A percentile compares a stretch with the other conserved stretches of the same genome.
Conservation (phyloP, 2,113 vertebrate species). For the Corythornis cristatus region DNA sequence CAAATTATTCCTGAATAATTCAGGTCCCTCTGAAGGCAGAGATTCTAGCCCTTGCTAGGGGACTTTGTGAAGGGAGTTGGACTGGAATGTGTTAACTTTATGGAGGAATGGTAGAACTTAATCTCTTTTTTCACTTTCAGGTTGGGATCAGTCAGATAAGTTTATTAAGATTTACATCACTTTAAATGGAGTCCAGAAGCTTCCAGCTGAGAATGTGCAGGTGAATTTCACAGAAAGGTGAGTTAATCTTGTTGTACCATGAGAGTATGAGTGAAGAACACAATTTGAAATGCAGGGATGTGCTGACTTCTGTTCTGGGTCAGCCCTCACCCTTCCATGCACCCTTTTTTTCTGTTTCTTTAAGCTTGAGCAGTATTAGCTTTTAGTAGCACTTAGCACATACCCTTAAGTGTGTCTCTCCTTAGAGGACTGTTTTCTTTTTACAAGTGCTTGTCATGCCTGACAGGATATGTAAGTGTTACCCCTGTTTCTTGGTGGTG, state of each 20-base stretch:
- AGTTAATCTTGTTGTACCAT: conserved; percentile 6
- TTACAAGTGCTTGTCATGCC: neutral
- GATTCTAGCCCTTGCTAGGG: neutral
- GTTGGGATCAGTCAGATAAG: conserved; percentile 97
- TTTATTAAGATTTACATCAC: conserved; percentile 97
- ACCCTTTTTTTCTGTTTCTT: neutral
- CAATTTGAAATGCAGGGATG: neutral
- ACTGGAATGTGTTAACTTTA: neutral
- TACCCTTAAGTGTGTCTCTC: neutral
- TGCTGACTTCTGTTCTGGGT: neutral
- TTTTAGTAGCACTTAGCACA: neutral
- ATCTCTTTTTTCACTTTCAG: conserved; percentile 66
- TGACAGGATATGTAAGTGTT: neutral
- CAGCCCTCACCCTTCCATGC: accelerated
- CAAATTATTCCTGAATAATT: neutral
- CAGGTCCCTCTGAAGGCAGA: neutral
- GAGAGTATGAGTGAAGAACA: neutral
- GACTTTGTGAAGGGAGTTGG: neutral
- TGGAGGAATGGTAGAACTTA: neutral
- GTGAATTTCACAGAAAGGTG: conserved; percentile 91
- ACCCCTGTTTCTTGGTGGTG: neutral
- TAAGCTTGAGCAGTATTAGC: neutral
- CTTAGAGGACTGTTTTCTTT: neutral
- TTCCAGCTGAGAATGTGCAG: conserved; percentile 88
- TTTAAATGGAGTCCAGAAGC: conserved; percentile 88